Conservation (phyloP, 2,797 vertebrate species). For the Atherinosoma microstoma region DNA sequence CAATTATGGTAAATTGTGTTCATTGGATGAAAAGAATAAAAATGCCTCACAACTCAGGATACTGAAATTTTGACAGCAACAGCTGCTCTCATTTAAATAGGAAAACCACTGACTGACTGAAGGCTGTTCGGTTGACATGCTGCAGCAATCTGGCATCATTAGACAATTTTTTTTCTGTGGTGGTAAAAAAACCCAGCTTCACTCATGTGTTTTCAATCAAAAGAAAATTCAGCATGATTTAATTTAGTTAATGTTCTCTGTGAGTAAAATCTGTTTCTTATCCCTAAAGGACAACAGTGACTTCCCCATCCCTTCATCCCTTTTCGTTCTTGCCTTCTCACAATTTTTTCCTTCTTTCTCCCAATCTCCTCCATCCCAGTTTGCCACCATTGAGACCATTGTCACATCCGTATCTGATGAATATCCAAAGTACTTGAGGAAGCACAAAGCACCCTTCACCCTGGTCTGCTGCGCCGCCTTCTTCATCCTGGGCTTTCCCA, state of each 20-base stretch:
- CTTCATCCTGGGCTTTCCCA: slow-evolving; percentile 98
- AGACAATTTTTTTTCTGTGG: background rate
- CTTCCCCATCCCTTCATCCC: background rate
- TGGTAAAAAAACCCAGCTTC: background rate
- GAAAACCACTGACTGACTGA: slow-evolving; percentile 44
- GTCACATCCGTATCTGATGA: slow-evolving; percentile 97
- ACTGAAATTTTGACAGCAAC: slow-evolving; percentile 19
- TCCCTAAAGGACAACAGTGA: background rate
- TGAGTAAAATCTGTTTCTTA: background rate
- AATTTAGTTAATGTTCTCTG: background rate
- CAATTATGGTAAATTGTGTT: slow-evolving; percentile 28
- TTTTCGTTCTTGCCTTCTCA: background rate
- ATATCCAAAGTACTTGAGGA: slow-evolving; percentile 94
- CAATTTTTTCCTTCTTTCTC: background rate
- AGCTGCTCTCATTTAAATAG: slow-evolving; percentile 31
- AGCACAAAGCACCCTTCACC: slow-evolving; percentile 94
- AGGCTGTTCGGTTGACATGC: slow-evolving; percentile 12
- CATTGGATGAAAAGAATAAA: slow-evolving; percentile 19
- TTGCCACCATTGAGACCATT: slow-evolving; percentile 98
- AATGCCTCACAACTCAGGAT: slow-evolving; percentile 8
- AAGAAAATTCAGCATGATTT: background rate
- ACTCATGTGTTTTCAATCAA: background rate
- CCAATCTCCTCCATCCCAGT: slow-evolving; percentile 76
- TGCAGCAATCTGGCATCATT: slow-evolving; percentile 13
- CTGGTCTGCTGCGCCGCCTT: slow-evolving; percentile 90